Conservation (phyloP, 2,888 invertebrate genomes). For the Harpalus rufipes region DNA sequence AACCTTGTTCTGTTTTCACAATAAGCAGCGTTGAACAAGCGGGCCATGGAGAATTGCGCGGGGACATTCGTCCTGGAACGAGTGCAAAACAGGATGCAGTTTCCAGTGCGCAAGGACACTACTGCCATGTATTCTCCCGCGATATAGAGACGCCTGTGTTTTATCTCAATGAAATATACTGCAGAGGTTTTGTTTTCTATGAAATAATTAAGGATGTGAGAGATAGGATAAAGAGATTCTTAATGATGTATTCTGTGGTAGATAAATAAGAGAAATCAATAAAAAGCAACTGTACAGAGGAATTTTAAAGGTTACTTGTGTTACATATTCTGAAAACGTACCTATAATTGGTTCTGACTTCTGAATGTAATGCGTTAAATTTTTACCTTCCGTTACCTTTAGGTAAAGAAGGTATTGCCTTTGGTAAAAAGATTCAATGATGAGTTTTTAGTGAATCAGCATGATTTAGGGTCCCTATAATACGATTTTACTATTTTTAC, state of each 20-base stretch:
- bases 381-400: no score
- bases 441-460: no score
- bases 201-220: slow-evolving; percentile 14
- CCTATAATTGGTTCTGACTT: no score
- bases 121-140: slow-evolving; percentile 9
- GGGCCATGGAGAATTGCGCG: slow-evolving; percentile 16
- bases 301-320: no score
- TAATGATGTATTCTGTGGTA: background rate
- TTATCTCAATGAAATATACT: background rate
- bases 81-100: slow-evolving; percentile 45
- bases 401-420: no score
- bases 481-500: no score
- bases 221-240: background rate
- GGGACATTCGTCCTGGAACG: slow-evolving; percentile 27
- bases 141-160: background rate
- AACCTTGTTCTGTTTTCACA: slow-evolving; percentile 15
- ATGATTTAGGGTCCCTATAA: no score
- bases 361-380: no score
- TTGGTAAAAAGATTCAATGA: no score
- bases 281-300: background rate
- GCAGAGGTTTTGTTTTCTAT: slow-evolving; percentile 17
- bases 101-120: background rate
- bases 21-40: slow-evolving; percentile 13
- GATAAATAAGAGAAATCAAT: background rate
- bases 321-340: no score